These are phyloP conservation scores for Polyommatus iphigenia DNA, from an alignment of 2,888 invertebrate genomes.

Conservation along the genomic window DNA sequence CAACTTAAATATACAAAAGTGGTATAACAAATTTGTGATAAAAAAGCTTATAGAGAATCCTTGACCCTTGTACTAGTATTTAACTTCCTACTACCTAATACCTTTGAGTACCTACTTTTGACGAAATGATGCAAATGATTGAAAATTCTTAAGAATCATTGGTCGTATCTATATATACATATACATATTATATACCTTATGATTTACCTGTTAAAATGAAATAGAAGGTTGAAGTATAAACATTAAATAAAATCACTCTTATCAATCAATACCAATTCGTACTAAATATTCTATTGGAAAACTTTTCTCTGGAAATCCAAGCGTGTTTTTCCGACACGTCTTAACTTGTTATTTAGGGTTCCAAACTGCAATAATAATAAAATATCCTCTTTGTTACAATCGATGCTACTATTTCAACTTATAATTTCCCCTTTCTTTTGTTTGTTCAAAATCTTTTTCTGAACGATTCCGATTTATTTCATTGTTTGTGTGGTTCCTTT, in stretches of 20 bases:
- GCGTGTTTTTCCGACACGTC: slow-evolving; percentile 30
- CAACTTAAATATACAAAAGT: slow-evolving; percentile 43
- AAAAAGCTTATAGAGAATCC: not conserved
- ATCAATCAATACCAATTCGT: slow-evolving; percentile 24
- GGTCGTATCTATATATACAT: too few relatives aligned
- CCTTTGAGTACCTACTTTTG: too few relatives aligned
- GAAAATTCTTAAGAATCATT: too few relatives aligned
- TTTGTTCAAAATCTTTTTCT: slow-evolving; percentile 17
- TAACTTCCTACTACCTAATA: too few relatives aligned
- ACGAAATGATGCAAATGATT: too few relatives aligned
- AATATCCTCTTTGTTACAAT: slow-evolving; percentile 34
- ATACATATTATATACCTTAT: not conserved
- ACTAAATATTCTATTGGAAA: slow-evolving; percentile 29
- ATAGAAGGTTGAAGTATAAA: not conserved
- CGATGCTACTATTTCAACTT: slow-evolving; percentile 29
- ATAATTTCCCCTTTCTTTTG: slow-evolving; percentile 30
- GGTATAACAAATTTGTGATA: not conserved
- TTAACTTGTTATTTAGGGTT: slow-evolving; percentile 33
- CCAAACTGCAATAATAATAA: slow-evolving; percentile 33
- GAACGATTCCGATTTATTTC: not conserved
- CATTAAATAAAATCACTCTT: not conserved
- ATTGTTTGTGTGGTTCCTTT: not conserved
- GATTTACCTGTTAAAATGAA: not conserved
- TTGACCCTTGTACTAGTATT: not conserved
- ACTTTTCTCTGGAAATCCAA: slow-evolving; percentile 27